These are phyloP conservation scores for Nothura maculosa DNA, from an alignment of 2,797 vertebrate genomes.

Conservation along the genomic window DNA sequence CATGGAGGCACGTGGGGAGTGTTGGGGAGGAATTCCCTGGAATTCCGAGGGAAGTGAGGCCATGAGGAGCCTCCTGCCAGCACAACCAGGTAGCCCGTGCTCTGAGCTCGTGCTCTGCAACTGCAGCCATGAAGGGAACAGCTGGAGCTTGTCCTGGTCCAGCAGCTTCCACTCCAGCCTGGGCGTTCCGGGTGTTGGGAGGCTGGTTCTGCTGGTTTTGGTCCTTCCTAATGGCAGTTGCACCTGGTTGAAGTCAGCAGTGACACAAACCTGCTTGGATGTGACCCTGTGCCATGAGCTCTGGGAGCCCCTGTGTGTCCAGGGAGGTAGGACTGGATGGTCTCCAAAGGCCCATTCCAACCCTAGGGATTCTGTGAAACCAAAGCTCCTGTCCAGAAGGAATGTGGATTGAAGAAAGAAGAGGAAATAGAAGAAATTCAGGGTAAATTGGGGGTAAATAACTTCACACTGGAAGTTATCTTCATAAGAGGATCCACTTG, in stretches of 20 bases:
- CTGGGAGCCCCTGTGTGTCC: too few relatives aligned
- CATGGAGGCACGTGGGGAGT: neutral
- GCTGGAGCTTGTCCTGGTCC: neutral
- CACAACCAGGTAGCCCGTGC: neutral
- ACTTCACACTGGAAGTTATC: neutral
- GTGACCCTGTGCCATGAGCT: too few relatives aligned
- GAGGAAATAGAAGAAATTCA: neutral
- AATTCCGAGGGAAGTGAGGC: neutral
- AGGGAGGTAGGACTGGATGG: too few relatives aligned
- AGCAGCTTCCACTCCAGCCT: neutral
- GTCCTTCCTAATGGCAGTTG: neutral
- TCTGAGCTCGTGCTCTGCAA: neutral
- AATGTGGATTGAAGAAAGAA: too few relatives aligned
- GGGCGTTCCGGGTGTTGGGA: neutral
- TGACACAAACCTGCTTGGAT: neutral
- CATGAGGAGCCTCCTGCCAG: fast-evolving
- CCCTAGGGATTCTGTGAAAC: too few relatives aligned
- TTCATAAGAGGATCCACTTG: neutral
- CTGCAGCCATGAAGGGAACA: fast-evolving
- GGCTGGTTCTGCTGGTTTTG: neutral
- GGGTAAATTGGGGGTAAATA: neutral
- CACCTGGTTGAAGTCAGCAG: neutral
- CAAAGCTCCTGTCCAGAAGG: neutral
- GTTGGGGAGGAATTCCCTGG: neutral
- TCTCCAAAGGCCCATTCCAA: too few relatives aligned